These are phyloP conservation scores for Lycodopsis pacificus DNA, from an alignment of 2,797 vertebrate genomes.

Conservation along the genomic window DNA sequence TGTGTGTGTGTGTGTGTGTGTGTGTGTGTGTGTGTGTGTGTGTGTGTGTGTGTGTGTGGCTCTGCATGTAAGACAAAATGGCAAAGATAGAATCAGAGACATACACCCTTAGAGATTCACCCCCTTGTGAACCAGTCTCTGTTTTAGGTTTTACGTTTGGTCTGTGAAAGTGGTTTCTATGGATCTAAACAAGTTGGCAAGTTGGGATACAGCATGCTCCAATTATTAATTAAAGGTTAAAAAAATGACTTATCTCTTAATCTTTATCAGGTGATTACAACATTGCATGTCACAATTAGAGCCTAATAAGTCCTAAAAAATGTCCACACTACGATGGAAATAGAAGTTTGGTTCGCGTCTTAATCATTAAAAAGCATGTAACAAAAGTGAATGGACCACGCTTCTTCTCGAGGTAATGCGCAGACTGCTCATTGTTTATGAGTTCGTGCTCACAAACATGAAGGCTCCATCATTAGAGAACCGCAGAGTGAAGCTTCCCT, in stretches of 20 bases:
- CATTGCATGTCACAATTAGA: neutral
- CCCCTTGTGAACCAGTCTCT: neutral
- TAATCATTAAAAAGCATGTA: neutral
- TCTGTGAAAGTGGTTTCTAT: neutral
- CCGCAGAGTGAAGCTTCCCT: conserved; percentile 26
- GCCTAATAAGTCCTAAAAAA: neutral
- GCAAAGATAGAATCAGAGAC: neutral
- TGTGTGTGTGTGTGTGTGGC: conserved; percentile 4
- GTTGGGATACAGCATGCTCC: neutral
- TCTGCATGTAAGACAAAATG: conserved; percentile 22
- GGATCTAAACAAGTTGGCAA: neutral
- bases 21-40: conserved; percentile 5
- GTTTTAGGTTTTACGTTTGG: neutral
- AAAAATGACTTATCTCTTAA: neutral
- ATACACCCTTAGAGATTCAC: neutral
- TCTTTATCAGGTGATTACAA: neutral
- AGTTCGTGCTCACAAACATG: conserved; percentile 14
- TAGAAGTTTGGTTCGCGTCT: neutral
- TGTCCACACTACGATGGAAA: neutral
- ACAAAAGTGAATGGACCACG: neutral
- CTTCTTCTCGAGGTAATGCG: neutral
- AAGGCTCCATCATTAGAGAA: conserved; percentile 29
- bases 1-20: conserved; percentile 2
- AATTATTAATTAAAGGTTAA: neutral
- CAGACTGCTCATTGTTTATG: conserved; percentile 23